phyloP scores from a whole-genome alignment of 2,113 vertebrate species.

The Acrocephalus kingi region DNA sequence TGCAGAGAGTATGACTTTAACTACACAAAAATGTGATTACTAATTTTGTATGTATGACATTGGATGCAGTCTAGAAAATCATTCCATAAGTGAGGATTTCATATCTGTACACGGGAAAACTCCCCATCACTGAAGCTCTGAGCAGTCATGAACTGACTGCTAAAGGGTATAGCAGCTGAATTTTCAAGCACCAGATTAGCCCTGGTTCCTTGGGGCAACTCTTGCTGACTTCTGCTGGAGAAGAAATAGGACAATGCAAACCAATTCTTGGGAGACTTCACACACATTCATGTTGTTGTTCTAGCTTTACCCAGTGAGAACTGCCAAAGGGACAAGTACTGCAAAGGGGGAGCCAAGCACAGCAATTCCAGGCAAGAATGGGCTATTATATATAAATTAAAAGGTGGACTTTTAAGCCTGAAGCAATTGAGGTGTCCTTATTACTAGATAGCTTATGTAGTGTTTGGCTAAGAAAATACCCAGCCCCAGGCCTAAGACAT shows the following conservation, averaged over 20 bases:
- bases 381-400: neutral
- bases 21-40: neutral
- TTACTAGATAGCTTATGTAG: neutral
- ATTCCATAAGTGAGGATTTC: neutral
- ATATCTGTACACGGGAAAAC: rapidly evolving
- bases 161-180: neutral
- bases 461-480: neutral
- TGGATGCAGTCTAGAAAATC: neutral
- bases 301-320: neutral
- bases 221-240: neutral
- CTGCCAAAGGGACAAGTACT: neutral
- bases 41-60: neutral
- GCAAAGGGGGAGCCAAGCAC: neutral
- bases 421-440: neutral
- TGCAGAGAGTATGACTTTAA: neutral
- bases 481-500: neutral
- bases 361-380: neutral
- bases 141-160: neutral
- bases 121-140: neutral
- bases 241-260: neutral
- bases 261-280: neutral
- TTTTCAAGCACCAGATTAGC: neutral
- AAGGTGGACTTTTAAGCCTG: neutral
- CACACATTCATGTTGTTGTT: rapidly evolving
- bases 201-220: neutral